Evolutionary conservation across 2,797 vertebrate species (phyloP).

Genomic region (Pitangus sulphuratus): DNA sequence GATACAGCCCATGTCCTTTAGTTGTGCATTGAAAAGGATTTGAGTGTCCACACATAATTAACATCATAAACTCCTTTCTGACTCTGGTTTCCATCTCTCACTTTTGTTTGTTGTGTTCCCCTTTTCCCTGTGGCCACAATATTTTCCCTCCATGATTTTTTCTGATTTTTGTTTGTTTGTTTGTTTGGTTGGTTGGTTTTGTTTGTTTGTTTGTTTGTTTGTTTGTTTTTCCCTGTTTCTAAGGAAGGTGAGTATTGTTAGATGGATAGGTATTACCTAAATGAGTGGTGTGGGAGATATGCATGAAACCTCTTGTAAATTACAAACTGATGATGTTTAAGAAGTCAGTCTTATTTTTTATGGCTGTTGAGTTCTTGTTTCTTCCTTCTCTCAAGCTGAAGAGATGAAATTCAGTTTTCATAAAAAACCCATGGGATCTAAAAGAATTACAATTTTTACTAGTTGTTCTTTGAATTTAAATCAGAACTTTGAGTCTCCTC

Average conservation of each 20-base stretch:
- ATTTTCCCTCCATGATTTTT: not conserved
- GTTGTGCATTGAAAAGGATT: rapidly evolving
- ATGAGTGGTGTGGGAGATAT: not conserved
- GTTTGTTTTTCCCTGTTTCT: no score
- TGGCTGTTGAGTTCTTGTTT: not conserved
- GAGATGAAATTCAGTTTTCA: not conserved
- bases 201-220: no score
- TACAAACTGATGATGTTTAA: not conserved
- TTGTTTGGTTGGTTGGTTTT: no score
- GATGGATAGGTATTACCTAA: not conserved
- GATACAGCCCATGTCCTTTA: not conserved
- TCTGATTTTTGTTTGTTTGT: not conserved
- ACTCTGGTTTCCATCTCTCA: not conserved
- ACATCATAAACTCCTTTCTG: not conserved
- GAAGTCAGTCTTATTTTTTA: not conserved
- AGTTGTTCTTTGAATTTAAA: not conserved
- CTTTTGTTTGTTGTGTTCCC: not conserved
- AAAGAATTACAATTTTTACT: not conserved
- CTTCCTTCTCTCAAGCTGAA: not conserved
- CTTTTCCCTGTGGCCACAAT: not conserved
- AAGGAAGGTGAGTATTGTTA: not conserved
- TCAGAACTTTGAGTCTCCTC: not conserved
- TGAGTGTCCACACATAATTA: not conserved
- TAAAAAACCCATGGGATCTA: not conserved
- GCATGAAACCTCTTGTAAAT: not conserved